A percentile compares a stretch with the other conserved stretches of the same genome.
phyloP scores from a whole-genome alignment of 2,888 invertebrate species.

The Cantharis nigra region DNA sequence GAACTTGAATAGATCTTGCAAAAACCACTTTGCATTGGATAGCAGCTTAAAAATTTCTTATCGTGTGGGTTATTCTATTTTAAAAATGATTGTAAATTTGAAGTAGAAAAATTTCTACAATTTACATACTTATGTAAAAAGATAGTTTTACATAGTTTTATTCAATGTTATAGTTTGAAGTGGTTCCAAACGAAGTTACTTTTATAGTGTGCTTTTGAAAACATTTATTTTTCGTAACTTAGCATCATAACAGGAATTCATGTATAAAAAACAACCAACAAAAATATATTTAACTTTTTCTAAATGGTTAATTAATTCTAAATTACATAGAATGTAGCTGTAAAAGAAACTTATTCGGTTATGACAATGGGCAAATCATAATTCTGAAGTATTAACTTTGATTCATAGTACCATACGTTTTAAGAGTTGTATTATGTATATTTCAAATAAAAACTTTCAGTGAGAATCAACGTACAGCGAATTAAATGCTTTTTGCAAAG shows the following conservation, averaged over 20 bases:
- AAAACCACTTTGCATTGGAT: background rate
- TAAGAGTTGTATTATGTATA: too few species aligned
- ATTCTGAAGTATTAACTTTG: too few species aligned
- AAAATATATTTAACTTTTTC: too few species aligned
- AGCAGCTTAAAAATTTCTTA: background rate
- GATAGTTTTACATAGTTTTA: background rate
- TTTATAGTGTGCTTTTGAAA: background rate
- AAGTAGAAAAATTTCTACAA: background rate
- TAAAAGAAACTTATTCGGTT: too few species aligned
- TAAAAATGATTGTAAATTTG: background rate
- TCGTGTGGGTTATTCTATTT: background rate
- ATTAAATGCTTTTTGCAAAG: background rate
- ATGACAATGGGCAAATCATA: too few species aligned
- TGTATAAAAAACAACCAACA: too few species aligned
- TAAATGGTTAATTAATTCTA: too few species aligned
- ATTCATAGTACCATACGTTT: too few species aligned
- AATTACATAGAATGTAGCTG: too few species aligned
- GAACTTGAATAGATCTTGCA: background rate
- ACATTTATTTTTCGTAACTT: background rate
- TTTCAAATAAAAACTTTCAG: too few species aligned
- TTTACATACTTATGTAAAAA: too few species aligned
- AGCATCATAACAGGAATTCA: too few species aligned
- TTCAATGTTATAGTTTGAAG: background rate
- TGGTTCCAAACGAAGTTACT: background rate
- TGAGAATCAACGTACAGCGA: background rate